Percentiles rank a stretch among this genome's conserved stretches.
phyloP scores from a whole-genome alignment of 1,140 invertebrate genomes.

The Bacillus rossius region DNA sequence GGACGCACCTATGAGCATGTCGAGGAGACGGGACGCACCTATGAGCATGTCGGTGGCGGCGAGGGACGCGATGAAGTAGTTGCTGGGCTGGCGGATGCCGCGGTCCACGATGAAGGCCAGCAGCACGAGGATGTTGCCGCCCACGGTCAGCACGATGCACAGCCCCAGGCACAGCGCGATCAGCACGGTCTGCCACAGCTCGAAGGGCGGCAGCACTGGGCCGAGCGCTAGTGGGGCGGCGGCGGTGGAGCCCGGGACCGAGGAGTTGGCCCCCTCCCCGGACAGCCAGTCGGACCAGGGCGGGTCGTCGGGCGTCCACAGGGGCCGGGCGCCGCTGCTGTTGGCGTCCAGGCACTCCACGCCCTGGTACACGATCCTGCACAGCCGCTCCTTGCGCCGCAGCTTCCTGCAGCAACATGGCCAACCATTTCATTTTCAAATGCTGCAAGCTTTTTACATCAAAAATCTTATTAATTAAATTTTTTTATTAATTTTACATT shows the following conservation, averaged over 20 bases:
- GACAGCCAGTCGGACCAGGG: constrained; percentile 36
- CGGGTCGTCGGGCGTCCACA: constrained; percentile 31
- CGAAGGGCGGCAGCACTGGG: constrained; percentile 74
- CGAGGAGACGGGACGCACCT: constrained; percentile 54
- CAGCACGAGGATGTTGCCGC: constrained; percentile 95
- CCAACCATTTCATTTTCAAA: too few relatives aligned
- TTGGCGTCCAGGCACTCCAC: constrained; percentile 42
- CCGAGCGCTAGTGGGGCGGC: constrained; percentile 39
- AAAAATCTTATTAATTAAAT: constrained; percentile 9
- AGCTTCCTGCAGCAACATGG: constrained; percentile 52
- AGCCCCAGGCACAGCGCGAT: constrained; percentile 86
- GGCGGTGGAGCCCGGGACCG: constrained; percentile 34
- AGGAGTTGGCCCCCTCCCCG: constrained; percentile 38
- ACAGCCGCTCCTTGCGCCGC: constrained; percentile 55
- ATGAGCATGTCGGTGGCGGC: constrained; percentile 98
- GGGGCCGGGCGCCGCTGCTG: constrained; percentile 14
- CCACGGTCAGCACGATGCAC: constrained; percentile 88
- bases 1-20: too few relatives aligned
- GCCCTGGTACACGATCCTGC: constrained; percentile 56
- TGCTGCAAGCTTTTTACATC: constrained; percentile 5
- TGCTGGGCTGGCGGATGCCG: constrained; percentile 95
- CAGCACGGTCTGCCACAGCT: constrained; percentile 84
- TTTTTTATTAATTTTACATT: too few relatives aligned
- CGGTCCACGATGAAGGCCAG: constrained; percentile 95
- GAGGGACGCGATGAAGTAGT: constrained; percentile 98